Percentiles rank a stretch among this genome's conserved stretches.
Evolutionary conservation across 2,888 invertebrate species (phyloP).

Genomic region (Stegana nigrithorax): DNA sequence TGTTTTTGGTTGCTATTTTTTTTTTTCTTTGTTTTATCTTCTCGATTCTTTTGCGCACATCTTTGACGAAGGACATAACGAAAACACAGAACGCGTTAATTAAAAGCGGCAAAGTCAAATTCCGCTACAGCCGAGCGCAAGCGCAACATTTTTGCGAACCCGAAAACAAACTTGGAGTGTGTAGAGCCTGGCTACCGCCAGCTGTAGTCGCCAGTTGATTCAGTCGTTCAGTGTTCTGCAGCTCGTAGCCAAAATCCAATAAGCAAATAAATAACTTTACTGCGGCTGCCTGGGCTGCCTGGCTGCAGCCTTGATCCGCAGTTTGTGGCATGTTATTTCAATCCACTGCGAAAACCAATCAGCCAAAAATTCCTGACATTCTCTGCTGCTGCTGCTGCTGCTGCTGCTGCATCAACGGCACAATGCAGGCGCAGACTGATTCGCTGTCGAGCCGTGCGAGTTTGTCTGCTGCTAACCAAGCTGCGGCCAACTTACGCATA

Average conservation of each 20-base stretch:
- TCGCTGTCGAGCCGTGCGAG: conserved; percentile 34
- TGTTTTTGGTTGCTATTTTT: too few species aligned
- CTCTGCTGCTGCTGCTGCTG: conserved; percentile 53
- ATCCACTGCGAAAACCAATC: conserved; percentile 40
- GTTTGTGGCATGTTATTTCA: neutral
- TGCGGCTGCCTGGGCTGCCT: neutral
- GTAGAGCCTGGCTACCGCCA: conserved; percentile 19
- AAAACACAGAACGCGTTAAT: conserved; percentile 57
- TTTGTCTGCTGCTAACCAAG: conserved; percentile 37
- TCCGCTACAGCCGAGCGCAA: conserved; percentile 42
- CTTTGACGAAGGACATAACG: conserved; percentile 16
- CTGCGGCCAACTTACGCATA: conserved; percentile 40
- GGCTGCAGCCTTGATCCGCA: neutral
- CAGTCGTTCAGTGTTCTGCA: too few species aligned
- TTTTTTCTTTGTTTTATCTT: too few species aligned
- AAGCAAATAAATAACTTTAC: conserved; percentile 56
- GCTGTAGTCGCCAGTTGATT: too few species aligned
- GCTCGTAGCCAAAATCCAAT: conserved; percentile 38
- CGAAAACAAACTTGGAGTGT: conserved; percentile 9
- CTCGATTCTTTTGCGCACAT: too few species aligned
- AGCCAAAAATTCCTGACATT: conserved; percentile 56
- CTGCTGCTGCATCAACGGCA: conserved; percentile 56
- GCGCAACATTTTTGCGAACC: conserved; percentile 38
- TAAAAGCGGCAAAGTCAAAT: conserved; percentile 45
- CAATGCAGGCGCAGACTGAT: conserved; percentile 11